Base-by-base conservation (phyloP, 2,888 invertebrate genomes). In the Limnephilus rhombicus region DNA sequence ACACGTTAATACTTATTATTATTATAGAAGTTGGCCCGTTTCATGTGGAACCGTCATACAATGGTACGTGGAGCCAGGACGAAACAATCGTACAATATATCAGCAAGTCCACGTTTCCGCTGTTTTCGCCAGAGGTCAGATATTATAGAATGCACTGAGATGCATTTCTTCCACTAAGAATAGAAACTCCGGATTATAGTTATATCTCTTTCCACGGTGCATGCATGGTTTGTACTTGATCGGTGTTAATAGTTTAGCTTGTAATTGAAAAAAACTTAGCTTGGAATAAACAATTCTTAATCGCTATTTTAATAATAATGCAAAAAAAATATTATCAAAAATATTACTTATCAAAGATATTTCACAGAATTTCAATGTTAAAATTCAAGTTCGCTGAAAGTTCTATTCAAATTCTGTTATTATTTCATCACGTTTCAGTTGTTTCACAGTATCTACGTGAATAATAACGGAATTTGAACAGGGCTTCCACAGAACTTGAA, bases 41-140 rank as follows among this genome's bases (percentile, higher is more conserved):
- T 68, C n/a, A n/a, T 37, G 37, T 24, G 83, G 34, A 37, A 83
- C n/a, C 45, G 86, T 86, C 45, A 45, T 41, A 89, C 81, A 81
- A 89, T 89, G 81, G 81, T 45, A 45, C 45, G 49, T 81, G 37
- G 89, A 41, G 13, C 18, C 41, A 68, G 68, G 68, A n/a, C 68
- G 24, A 68, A 49, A 90, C 90, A 90, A 90, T 85, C 85, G 53
- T 85, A 82, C 34, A 90, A 90, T 85, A 85, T 34, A 68, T 90
- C 83, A 90, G 81, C 85, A 29, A 37, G 85, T 49, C 90, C 90
- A 85, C 90, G 85, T 83, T n/a, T 49, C 90, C 37, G 37, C 90
- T n/a, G 34, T 45, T 45, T 37, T 41, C 45, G 85, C 85, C 68
- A 13, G 87, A 41, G 80, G 88, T 89, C 88, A 89, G 80, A 89